phyloP scores from a whole-genome alignment of 2,113 vertebrate species.

The Lasiurus borealis region DNA sequence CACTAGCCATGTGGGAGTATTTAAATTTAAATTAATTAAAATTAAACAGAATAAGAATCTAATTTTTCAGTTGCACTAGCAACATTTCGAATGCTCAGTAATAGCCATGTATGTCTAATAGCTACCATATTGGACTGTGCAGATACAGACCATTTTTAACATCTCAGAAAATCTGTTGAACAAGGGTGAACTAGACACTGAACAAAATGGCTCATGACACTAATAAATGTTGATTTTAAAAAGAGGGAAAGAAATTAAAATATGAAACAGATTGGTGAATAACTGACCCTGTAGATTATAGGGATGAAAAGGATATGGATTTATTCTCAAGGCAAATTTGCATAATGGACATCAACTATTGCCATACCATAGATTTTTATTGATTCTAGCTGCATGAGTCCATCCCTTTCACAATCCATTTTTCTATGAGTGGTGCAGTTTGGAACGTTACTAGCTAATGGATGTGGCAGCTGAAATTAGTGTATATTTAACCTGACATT shows the following conservation, averaged over 20 bases:
- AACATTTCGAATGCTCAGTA: background rate
- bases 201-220: conserved; percentile 13
- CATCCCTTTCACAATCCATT: background rate
- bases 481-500: background rate
- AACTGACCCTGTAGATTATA: background rate
- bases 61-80: background rate
- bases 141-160: background rate
- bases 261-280: background rate
- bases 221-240: conserved; percentile 7
- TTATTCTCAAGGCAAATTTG: conserved; percentile 4
- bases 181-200: background rate
- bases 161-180: background rate
- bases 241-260: background rate
- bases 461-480: background rate
- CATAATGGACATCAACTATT: background rate
- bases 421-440: background rate
- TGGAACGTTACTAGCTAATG: background rate
- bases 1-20: background rate
- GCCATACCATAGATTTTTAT: background rate
- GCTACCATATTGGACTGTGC: background rate
- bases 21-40: conserved; percentile 43
- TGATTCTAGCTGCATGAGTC: background rate
- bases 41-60: background rate
- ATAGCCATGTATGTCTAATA: background rate
- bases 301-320: background rate